Conservation (phyloP, 2,797 vertebrate species). For the Brachyalestes nurse region DNA sequence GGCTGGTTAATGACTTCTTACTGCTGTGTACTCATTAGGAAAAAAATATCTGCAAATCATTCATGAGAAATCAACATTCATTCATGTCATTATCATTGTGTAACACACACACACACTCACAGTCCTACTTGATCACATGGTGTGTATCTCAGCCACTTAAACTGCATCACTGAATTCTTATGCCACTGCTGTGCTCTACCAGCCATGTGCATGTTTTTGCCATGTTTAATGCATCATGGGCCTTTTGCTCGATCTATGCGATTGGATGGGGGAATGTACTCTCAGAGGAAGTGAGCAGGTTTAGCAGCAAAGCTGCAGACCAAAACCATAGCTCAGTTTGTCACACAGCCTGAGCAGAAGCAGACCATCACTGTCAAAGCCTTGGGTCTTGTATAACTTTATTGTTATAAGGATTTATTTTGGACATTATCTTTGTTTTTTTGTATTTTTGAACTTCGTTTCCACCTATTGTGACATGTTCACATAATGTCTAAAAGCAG, state of each 20-base stretch:
- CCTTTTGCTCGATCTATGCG: background rate
- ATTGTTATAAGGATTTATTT: no score
- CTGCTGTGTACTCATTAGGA: no score
- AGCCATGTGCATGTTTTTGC: background rate
- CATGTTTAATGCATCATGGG: constrained; percentile 7
- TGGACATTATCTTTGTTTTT: no score
- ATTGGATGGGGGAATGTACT: background rate
- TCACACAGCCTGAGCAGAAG: background rate
- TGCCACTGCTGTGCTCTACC: background rate
- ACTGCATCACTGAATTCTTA: background rate
- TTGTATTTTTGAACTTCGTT: no score
- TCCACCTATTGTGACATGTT: no score
- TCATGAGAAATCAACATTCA: no score
- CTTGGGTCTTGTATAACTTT: no score
- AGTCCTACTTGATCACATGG: background rate
- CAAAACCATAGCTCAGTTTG: background rate
- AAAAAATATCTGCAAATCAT: no score
- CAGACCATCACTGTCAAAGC: background rate
- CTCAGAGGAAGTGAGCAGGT: constrained; percentile 24
- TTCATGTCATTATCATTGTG: background rate
- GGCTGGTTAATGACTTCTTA: background rate
- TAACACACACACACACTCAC: background rate
- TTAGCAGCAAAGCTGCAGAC: background rate
- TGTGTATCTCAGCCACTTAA: background rate
- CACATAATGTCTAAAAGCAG: no score